Evolutionary conservation across 2,888 invertebrate genomes (phyloP), one percentile per base, ranked within the genome.

Genomic region (Aquatica leii): DNA sequence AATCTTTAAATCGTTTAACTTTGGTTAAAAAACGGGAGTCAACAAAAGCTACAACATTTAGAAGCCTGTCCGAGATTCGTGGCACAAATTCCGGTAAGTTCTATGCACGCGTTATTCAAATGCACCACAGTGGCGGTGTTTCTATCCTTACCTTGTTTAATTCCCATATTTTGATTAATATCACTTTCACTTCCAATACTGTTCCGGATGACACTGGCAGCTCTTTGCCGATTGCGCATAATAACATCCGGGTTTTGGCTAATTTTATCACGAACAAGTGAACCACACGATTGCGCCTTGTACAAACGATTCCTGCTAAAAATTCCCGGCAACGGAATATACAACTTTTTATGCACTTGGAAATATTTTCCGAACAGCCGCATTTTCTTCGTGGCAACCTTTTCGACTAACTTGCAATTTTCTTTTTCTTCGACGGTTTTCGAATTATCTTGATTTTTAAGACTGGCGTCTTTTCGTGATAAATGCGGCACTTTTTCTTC

Each of bases 291-390:
- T 72, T 87, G 84, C 11, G 88, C 86, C 73, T 88, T 87, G 74
- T 88, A 87, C 40, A 88, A 77, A 1, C 86, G 82, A 46, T 85
- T 85, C 52, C 83, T 83, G 46, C 82, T 82, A 69, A 87, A 84
- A 40, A 86, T 75, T 14, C 85, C 85, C 0, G 87, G 86, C 62
- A 88, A 71, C 1, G 88, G 88, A 62, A 87, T 83, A 76, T 86
- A 88, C n/a, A 88, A 77, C 77, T 87, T 87, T 74, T 86, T 86
- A 73, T 88, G 87, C 56, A 90, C 87, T 63, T 89, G 89, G 76
- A 90, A 88, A 73, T 89, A 90, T 63, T 88, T 87, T 48, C 88
- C 88, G 43, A 90, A 81, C 70, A 90, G 81, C 15, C 85, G 84
- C 78, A 86, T 86, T 76, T 86, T 88, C 79, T 82, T 85, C 74